Conservation (phyloP, 2,888 invertebrate species). For the Temnothorax rugatulus region DNA sequence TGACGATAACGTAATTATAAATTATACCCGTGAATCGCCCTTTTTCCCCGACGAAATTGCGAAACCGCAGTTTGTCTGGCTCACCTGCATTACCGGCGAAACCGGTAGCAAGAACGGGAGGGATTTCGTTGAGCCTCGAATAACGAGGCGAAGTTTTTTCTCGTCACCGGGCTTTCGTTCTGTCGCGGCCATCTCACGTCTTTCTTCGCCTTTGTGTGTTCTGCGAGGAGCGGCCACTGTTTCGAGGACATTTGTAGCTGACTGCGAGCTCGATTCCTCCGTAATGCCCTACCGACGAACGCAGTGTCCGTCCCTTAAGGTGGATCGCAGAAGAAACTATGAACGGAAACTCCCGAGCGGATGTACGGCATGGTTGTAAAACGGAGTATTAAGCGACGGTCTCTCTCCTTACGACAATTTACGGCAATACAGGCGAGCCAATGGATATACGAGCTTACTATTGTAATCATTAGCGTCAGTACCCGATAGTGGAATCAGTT, state of each 20-base stretch:
- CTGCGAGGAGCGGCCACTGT: slow-evolving; percentile 11
- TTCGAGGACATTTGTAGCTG: slow-evolving; percentile 58
- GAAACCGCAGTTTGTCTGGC: slow-evolving; percentile 66
- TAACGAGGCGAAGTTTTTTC: slow-evolving; percentile 76
- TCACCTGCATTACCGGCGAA: slow-evolving; percentile 61
- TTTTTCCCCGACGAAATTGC: slow-evolving; percentile 59
- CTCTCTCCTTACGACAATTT: slow-evolving; percentile 44
- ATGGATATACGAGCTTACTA: neutral
- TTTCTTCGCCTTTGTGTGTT: slow-evolving; percentile 21
- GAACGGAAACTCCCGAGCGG: slow-evolving; percentile 34
- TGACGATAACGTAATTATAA: slow-evolving; percentile 59
- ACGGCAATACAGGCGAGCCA: neutral
- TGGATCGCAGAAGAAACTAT: slow-evolving; percentile 52
- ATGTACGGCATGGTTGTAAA: slow-evolving; percentile 38
- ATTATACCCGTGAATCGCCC: slow-evolving; percentile 49
- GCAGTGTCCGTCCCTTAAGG: slow-evolving; percentile 54
- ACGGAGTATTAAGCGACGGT: slow-evolving; percentile 45
- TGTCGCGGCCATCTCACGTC: slow-evolving; percentile 49
- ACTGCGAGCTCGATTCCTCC: slow-evolving; percentile 57
- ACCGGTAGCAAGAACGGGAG: slow-evolving; percentile 59
- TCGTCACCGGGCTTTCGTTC: slow-evolving; percentile 47
- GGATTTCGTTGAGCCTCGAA: slow-evolving; percentile 77
- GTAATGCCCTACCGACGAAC: slow-evolving; percentile 60
- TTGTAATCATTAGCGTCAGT: slow-evolving; percentile 23
- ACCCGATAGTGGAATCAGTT: neutral